A percentile compares a stretch with the other conserved stretches of the same genome.
phyloP scores from a whole-genome alignment of 1,140 invertebrate genomes.

The Muscidifurax raptorellus region DNA sequence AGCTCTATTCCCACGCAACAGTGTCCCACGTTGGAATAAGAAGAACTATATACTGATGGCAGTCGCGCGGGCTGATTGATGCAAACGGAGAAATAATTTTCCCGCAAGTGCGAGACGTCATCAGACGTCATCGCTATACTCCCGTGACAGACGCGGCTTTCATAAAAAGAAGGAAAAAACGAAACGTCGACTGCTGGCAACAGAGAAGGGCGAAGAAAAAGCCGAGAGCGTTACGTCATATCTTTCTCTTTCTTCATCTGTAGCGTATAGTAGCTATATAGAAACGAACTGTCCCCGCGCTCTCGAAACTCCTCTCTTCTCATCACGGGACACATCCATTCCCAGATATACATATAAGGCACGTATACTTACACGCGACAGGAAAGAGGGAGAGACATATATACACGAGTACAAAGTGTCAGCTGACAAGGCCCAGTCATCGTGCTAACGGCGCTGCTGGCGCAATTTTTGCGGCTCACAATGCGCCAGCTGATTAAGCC shows the following conservation, averaged over 20 bases:
- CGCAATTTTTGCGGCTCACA: slow-evolving; percentile 67
- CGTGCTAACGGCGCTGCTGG: slow-evolving; percentile 28
- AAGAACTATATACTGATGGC: slow-evolving; percentile 11
- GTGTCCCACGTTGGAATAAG: background rate
- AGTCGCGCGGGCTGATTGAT: slow-evolving; percentile 39
- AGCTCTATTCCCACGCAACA: slow-evolving; percentile 33
- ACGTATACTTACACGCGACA: background rate
- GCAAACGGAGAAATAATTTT: slow-evolving; percentile 45
- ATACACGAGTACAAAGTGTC: background rate
- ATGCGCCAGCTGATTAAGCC: slow-evolving; percentile 66
- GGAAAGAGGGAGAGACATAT: background rate
- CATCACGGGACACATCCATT: background rate
- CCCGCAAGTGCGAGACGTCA: background rate
- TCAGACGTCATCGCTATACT: too few species aligned
- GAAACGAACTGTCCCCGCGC: slow-evolving; percentile 28
- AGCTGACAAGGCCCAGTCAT: background rate
- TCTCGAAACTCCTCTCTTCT: slow-evolving; percentile 31
- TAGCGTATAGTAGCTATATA: background rate
- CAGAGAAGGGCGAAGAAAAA: background rate
- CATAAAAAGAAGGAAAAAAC: slow-evolving; percentile 27
- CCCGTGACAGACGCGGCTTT: slow-evolving; percentile 25
- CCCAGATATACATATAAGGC: background rate
- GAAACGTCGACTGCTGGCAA: background rate
- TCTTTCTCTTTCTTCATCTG: slow-evolving; percentile 48
- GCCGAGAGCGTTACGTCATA: slow-evolving; percentile 32